A percentile compares a stretch with the other conserved stretches of the same genome.
Conservation (phyloP, 2,113 vertebrate genomes). For the Scatophagus argus region DNA sequence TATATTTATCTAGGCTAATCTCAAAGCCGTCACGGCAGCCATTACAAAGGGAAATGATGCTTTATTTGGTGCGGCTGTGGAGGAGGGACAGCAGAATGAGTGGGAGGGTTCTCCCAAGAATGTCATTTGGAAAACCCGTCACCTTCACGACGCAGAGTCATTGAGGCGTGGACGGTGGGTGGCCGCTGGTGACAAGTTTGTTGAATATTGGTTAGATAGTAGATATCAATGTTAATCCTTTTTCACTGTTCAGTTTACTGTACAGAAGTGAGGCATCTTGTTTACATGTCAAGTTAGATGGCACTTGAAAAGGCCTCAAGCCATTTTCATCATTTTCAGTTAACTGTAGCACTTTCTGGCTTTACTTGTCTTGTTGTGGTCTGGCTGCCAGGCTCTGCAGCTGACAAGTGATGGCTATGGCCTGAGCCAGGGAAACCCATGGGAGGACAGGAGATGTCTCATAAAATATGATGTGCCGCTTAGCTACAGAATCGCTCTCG, state of each 20-base stretch:
- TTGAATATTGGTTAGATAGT: conserved; percentile 77
- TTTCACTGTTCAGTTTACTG: conserved; percentile 64
- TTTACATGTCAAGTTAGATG: conserved; percentile 55
- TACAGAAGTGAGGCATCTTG: conserved; percentile 58
- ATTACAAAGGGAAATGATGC: conserved; percentile 62
- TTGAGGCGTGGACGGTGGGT: conserved; percentile 63
- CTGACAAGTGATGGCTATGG: conserved; percentile 61
- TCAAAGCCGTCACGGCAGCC: conserved; percentile 49
- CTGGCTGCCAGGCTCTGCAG: conserved; percentile 37
- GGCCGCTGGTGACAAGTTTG: conserved; percentile 70
- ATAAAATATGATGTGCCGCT: conserved; percentile 56
- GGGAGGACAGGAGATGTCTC: conserved; percentile 53
- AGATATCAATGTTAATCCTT: conserved; percentile 65
- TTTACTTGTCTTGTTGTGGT: conserved; percentile 44
- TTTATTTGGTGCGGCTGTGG: conserved; percentile 49
- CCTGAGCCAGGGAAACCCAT: conserved; percentile 41
- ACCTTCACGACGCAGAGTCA: conserved; percentile 69
- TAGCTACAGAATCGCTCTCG: conserved; percentile 30
- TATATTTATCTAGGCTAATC: conserved; percentile 69
- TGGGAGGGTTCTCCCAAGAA: conserved; percentile 48
- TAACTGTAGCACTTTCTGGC: conserved; percentile 30
- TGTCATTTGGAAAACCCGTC: conserved; percentile 79
- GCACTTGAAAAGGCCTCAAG: conserved; percentile 30
- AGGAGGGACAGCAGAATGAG: conserved; percentile 35
- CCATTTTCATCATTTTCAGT: conserved; percentile 29